Conservation (phyloP, 1,140 invertebrate species). For the Drosophila pseudoobscura region DNA sequence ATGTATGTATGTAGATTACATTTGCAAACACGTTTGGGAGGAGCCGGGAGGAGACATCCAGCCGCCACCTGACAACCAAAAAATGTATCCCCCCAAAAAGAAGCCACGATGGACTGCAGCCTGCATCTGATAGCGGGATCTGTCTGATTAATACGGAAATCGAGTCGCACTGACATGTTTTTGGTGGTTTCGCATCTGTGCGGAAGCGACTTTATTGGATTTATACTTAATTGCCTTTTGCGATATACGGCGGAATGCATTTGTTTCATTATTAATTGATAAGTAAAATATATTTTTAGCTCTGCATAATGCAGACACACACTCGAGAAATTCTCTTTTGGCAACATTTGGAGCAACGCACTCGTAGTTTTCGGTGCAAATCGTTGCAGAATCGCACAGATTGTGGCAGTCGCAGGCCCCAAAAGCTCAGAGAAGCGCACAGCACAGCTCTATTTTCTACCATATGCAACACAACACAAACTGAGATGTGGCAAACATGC, state of each 20-base stretch:
- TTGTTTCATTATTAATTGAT: not conserved
- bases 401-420: too few species aligned
- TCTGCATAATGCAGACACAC: too few species aligned
- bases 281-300: not conserved
- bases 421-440: too few species aligned
- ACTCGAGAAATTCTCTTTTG: too few species aligned
- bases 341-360: too few species aligned
- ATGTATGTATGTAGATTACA: not conserved
- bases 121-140: slow-evolving; percentile 3
- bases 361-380: too few species aligned
- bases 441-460: too few species aligned
- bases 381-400: too few species aligned
- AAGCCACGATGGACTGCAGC: slow-evolving; percentile 13
- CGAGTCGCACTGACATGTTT: slow-evolving; percentile 13
- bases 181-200: not conserved
- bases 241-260: not conserved
- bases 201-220: slow-evolving; percentile 43
- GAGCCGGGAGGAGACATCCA: not conserved
- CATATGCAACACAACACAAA: too few species aligned
- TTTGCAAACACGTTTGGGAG: slow-evolving; percentile 23
- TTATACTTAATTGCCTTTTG: slow-evolving; percentile 33
- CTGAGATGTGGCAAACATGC: too few species aligned
- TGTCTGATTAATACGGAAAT: slow-evolving; percentile 38
- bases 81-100: slow-evolving; percentile 1
- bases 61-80: slow-evolving; percentile 3